These are phyloP conservation scores for Tapirus indicus DNA, from an alignment of 2,797 vertebrate genomes.

Conservation along the genomic window DNA sequence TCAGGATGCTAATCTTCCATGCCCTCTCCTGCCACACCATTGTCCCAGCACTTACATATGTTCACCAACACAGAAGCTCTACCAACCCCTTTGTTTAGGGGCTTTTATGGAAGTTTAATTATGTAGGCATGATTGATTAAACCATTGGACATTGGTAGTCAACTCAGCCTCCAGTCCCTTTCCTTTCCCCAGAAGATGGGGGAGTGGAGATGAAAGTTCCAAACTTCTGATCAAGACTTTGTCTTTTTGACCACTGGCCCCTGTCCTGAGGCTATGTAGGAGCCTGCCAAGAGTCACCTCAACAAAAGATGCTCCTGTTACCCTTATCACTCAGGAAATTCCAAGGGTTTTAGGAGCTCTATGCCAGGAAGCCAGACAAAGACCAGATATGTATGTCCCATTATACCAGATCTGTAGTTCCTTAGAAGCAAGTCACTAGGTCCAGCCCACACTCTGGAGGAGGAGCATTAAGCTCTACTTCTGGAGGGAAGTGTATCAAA, in stretches of 20 bases:
- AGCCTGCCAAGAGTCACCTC: background rate
- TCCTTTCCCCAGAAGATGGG: background rate
- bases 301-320: background rate
- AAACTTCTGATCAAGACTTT: background rate
- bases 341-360: background rate
- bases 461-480: background rate
- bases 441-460: too few relatives aligned
- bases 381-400: background rate
- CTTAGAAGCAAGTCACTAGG: background rate
- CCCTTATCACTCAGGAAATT: background rate
- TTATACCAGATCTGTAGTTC: background rate
- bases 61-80: background rate
- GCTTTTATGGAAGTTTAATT: background rate
- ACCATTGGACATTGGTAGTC: background rate
- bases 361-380: background rate
- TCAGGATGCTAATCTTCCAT: rapidly evolving
- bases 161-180: background rate
- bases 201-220: background rate
- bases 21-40: background rate
- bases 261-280: background rate
- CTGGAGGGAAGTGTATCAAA: background rate
- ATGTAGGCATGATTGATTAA: rapidly evolving
- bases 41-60: rapidly evolving
- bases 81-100: background rate
- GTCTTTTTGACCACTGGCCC: background rate